Evolutionary conservation across 2,797 vertebrate species (phyloP).

Genomic region (Ptychadena robeensis): DNA sequence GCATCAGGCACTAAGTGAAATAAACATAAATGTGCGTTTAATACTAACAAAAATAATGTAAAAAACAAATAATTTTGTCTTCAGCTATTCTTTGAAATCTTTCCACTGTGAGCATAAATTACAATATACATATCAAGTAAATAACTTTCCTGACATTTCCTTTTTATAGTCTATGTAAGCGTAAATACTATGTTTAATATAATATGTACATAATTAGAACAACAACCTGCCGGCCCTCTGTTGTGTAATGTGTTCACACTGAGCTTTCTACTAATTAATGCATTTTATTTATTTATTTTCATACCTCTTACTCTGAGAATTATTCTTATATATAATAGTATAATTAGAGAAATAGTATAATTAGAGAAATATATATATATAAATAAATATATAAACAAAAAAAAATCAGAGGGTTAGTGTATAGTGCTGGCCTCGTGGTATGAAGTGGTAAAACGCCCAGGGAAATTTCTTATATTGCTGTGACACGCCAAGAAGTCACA

Average conservation of each 20-base stretch:
- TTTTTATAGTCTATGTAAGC: too few relatives aligned
- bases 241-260: conserved; percentile 16
- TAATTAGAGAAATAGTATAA: conserved; percentile 20
- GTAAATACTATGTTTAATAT: too few relatives aligned
- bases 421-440: background rate
- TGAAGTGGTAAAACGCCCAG: conserved; percentile 5
- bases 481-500: background rate
- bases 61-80: too few relatives aligned
- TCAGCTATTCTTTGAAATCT: too few relatives aligned
- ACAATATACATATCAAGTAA: too few relatives aligned
- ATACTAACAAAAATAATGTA: too few relatives aligned
- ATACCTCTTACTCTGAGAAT: background rate
- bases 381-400: conserved; percentile 16
- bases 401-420: conserved; percentile 6
- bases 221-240: conserved; percentile 13
- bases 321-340: conserved; percentile 39
- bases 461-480: background rate
- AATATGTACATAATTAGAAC: conserved; percentile 26
- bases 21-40: too few relatives aligned
- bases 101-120: too few relatives aligned
- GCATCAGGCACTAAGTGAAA: too few relatives aligned
- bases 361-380: background rate
- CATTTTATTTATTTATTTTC: background rate
- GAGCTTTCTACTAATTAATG: conserved; percentile 21
- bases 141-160: too few relatives aligned